Evolutionary conservation across 2,888 invertebrate species (phyloP).

Genomic region (Noctua janthina): DNA sequence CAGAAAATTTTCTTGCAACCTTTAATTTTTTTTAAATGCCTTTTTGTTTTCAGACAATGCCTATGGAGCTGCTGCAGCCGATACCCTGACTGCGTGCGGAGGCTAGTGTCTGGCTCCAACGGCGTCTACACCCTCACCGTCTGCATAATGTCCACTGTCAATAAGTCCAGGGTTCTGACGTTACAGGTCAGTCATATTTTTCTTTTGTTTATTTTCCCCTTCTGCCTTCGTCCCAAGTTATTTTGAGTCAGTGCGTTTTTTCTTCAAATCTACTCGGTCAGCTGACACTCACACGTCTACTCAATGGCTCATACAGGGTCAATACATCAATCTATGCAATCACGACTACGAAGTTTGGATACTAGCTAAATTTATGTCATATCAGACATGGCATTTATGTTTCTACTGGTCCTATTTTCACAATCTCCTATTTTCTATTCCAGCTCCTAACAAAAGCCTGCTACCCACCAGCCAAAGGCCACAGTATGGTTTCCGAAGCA

Average conservation of each 20-base stretch:
- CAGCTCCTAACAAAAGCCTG: constrained; percentile 96
- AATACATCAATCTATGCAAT: neutral
- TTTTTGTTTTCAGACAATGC: constrained; percentile 91
- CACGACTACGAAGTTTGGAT: neutral
- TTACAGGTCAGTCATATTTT: constrained; percentile 92
- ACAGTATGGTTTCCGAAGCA: constrained; percentile 96
- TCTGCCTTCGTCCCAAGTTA: neutral
- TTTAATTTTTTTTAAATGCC: neutral
- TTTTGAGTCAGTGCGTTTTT: neutral
- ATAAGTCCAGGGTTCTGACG: constrained; percentile 95
- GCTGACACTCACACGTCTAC: neutral
- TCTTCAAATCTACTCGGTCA: neutral
- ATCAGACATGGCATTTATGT: neutral
- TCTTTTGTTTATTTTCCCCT: neutral
- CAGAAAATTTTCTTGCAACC: neutral
- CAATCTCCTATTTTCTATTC: constrained; percentile 50
- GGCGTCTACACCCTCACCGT: constrained; percentile 96
- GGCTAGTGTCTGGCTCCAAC: constrained; percentile 94
- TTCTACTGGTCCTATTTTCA: neutral
- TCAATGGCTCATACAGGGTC: neutral
- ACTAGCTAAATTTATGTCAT: neutral
- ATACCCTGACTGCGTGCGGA: constrained; percentile 94
- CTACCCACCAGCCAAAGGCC: constrained; percentile 93
- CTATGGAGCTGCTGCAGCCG: constrained; percentile 95
- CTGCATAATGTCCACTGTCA: constrained; percentile 96